Conservation (phyloP, 2,797 vertebrate species). For the Sebastes iracundus region DNA sequence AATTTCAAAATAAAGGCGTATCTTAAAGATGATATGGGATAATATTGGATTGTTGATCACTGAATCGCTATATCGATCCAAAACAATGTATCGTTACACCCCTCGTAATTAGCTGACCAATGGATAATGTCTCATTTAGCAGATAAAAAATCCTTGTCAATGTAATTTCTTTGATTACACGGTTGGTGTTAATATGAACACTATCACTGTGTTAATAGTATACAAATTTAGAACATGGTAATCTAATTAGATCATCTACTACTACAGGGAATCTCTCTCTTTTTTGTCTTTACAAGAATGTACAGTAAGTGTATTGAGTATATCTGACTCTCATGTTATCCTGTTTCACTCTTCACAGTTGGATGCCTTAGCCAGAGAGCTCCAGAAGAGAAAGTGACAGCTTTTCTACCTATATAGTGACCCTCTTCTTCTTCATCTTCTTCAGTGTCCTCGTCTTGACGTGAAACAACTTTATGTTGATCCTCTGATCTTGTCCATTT, state of each 20-base stretch:
- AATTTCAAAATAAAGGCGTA: no score
- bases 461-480: constrained; percentile 1
- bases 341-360: constrained; percentile 67
- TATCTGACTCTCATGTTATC: neutral
- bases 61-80: no score
- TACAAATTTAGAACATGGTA: neutral
- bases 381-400: constrained; percentile 84
- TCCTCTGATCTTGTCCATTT: constrained; percentile 15
- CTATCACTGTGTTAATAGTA: neutral
- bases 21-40: no score
- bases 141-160: neutral
- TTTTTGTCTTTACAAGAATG: neutral
- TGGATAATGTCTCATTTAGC: neutral
- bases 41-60: no score
- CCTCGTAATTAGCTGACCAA: neutral
- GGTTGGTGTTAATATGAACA: neutral
- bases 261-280: neutral
- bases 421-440: neutral
- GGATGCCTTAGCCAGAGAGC: constrained; percentile 81
- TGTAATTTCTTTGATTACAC: neutral
- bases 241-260: neutral
- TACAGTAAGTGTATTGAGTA: no score
- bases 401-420: constrained; percentile 41
- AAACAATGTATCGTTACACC: rapidly evolving
- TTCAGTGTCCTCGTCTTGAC: neutral